Percentiles rank a stretch among this genome's conserved stretches.
Conservation (phyloP, 64 coral and sea anemone genomes). For the Actinia equina region DNA sequence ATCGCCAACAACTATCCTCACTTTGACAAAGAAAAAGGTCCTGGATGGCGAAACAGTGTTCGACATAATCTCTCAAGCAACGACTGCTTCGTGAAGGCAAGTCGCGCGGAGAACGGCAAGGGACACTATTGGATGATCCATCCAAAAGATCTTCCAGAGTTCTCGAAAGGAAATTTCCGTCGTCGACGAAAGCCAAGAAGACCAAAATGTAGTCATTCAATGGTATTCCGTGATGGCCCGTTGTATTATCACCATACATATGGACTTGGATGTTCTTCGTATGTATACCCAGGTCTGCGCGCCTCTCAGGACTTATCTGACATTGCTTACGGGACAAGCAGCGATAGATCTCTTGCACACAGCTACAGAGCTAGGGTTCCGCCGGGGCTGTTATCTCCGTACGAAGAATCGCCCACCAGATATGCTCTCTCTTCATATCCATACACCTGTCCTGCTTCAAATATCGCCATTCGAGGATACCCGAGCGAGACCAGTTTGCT, state of each 20-base stretch:
- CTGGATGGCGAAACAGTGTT: conserved; percentile 79
- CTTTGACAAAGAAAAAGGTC: conserved; percentile 81
- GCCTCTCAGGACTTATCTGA: background rate
- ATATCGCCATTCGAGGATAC: background rate
- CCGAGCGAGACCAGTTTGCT: background rate
- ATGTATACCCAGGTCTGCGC: background rate
- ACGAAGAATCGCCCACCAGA: background rate
- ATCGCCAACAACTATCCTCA: conserved; percentile 65
- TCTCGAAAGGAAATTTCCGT: conserved; percentile 75
- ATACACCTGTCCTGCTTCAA: background rate
- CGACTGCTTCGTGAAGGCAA: conserved; percentile 83
- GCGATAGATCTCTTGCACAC: background rate
- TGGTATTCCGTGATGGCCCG: conserved; percentile 7
- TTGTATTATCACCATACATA: conserved; percentile 6
- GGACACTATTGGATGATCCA: conserved; percentile 91
- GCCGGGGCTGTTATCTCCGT: background rate
- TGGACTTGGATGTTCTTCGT: background rate
- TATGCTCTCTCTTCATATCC: background rate
- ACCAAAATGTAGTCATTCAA: conserved; percentile 54
- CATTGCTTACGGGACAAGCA: background rate
- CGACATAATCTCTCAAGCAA: conserved; percentile 82
- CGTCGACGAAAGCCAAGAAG: conserved; percentile 63
- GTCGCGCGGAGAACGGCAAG: conserved; percentile 75
- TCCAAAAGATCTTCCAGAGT: conserved; percentile 79
- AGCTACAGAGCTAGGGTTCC: background rate